Percentiles rank a stretch among this genome's conserved stretches.
Conservation (phyloP, 2,797 vertebrate genomes). For the Phataginus tricuspis region DNA sequence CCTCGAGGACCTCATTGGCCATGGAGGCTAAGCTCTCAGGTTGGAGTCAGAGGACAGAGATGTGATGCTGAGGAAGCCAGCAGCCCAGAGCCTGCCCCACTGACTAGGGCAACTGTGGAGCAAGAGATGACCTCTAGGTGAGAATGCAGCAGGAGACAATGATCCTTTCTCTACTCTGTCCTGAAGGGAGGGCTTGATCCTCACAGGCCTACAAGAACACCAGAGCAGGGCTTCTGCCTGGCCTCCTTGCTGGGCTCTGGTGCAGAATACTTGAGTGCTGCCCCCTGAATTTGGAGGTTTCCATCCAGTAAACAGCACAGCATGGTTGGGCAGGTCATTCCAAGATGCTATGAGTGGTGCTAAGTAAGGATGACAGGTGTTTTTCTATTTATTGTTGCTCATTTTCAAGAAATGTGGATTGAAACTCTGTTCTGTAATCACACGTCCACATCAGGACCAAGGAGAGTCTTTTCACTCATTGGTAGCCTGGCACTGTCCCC, state of each 20-base stretch:
- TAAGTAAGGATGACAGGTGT: background rate
- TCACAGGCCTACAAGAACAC: background rate
- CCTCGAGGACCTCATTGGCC: background rate
- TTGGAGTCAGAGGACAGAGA: background rate
- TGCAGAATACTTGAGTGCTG: accelerated
- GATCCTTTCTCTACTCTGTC: background rate
- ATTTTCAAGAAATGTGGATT: background rate
- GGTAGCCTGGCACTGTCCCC: too few relatives aligned
- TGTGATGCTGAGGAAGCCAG: background rate
- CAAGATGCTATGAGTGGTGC: background rate
- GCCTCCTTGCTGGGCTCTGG: accelerated
- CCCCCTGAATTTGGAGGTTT: too few relatives aligned
- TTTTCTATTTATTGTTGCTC: background rate
- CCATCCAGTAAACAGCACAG: background rate
- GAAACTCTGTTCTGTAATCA: background rate
- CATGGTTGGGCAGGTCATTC: background rate
- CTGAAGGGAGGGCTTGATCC: background rate
- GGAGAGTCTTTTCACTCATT: too few relatives aligned
- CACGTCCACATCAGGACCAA: background rate
- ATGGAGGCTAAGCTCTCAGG: background rate
- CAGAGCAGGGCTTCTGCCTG: too few relatives aligned
- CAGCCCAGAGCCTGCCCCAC: background rate
- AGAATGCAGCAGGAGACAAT: accelerated
- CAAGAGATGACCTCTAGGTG: background rate
- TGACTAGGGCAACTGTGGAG: too few relatives aligned